A percentile compares a stretch with the other conserved stretches of the same genome.
phyloP scores from a whole-genome alignment of 2,888 invertebrate species.

The Scaptomyza caliginosa region DNA sequence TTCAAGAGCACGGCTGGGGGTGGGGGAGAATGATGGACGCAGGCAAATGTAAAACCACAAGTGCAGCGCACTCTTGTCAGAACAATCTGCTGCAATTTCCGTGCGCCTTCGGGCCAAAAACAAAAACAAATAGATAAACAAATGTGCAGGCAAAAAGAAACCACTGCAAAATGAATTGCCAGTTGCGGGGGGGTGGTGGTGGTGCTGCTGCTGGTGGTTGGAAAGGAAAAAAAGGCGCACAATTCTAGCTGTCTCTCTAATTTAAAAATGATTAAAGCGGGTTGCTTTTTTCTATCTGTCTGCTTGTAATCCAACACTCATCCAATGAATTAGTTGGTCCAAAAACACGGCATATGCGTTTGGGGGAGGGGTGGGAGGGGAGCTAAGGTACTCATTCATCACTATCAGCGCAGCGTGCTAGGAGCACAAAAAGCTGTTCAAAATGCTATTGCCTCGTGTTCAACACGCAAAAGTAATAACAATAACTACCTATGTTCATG shows the following conservation, averaged over 20 bases:
- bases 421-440: constrained; percentile 37
- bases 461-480: constrained; percentile 70
- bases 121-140: constrained; percentile 74
- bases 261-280: constrained; percentile 81
- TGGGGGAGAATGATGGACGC: not conserved
- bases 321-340: constrained; percentile 69
- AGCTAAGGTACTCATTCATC: constrained; percentile 60
- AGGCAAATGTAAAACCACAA: constrained; percentile 52
- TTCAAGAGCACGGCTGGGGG: constrained; percentile 8
- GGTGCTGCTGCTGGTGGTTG: too few relatives aligned
- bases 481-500: constrained; percentile 48
- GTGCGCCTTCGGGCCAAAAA: constrained; percentile 36
- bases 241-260: constrained; percentile 58
- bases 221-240: constrained; percentile 62
- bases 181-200: not conserved
- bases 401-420: constrained; percentile 48
- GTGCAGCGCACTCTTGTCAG: constrained; percentile 50
- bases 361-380: not conserved
- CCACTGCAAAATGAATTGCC: constrained; percentile 45
- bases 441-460: constrained; percentile 41
- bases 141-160: constrained; percentile 33
- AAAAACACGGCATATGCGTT: constrained; percentile 77
- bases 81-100: constrained; percentile 79
- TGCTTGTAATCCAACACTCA: constrained; percentile 80
- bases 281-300: constrained; percentile 22